phyloP scores from a whole-genome alignment of 2,113 vertebrate genomes.

The Callopanchax toddi region DNA sequence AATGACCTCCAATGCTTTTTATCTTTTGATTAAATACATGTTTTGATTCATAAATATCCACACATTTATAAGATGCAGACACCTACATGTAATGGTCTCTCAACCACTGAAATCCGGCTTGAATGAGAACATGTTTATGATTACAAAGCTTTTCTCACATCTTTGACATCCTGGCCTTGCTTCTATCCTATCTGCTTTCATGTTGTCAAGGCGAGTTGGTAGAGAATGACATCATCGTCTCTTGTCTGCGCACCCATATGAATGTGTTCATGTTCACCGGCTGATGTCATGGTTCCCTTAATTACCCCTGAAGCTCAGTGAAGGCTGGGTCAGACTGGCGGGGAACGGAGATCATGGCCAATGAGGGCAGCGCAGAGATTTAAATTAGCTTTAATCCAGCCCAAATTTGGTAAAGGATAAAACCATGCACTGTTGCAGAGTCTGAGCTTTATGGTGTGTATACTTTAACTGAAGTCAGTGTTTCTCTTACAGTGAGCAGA shows the following conservation, averaged over 20 bases:
- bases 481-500: constrained; percentile 31
- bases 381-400: constrained; percentile 36
- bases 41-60: constrained; percentile 32
- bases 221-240: constrained; percentile 75
- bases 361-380: constrained; percentile 12
- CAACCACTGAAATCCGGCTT: constrained; percentile 31
- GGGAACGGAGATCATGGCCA: constrained; percentile 8
- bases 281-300: constrained; percentile 67
- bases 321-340: constrained; percentile 17
- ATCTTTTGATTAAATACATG: neutral
- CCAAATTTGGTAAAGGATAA: constrained; percentile 22
- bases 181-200: constrained; percentile 56
- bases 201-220: constrained; percentile 44
- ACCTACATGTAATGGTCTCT: constrained; percentile 21
- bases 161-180: constrained; percentile 54
- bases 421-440: neutral
- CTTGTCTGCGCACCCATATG: constrained; percentile 33
- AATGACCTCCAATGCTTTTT: neutral
- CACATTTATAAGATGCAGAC: constrained; percentile 35
- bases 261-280: constrained; percentile 35
- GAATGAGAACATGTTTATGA: constrained; percentile 38
- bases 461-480: constrained; percentile 27
- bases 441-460: constrained; percentile 5
- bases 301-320: constrained; percentile 49
- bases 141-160: constrained; percentile 42